Base-by-base conservation (phyloP, 2,113 vertebrate species). In the Takifugu bimaculatus region DNA sequence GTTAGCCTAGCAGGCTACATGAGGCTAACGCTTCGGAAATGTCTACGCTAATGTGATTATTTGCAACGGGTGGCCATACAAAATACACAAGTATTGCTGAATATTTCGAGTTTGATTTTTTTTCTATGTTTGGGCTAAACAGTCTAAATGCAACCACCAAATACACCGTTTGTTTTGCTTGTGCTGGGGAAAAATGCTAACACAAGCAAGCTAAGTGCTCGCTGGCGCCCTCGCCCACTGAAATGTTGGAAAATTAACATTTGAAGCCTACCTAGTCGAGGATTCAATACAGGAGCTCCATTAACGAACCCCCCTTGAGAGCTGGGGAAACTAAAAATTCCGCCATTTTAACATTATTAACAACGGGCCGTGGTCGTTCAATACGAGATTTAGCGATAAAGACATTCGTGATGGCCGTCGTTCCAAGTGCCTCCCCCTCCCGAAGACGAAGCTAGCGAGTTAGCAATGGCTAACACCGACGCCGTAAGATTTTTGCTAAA, bases 401-500 rank as follows among this genome's bases (percentile, higher is more conserved):
- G 78, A 78, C 71, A 53, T 70, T 66, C 83, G 85, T 83, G 84
- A 88, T 87, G 87, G 87, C 87, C 87, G 87, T 82, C 86, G 78
- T 54, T 54, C 42, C 35, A 27, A 79, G 62, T 28, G 68, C 74
- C 83, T 82, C 83, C 83, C 82, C 79, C 82, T 73, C 74, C 63
- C 74, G 59, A 75, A 13, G 59, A 65, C 32, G 14, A 63, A 61
- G 82, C 85, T 82, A 82, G 82, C 78, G 4, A 39, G 53, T 49
- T 72, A 81, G 74, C 73, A 26, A 7, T 1, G 61, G 70, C 78
- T 68, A 81, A 72, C 74, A 39, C 52, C 54, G 64, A 50, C 48
- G 48, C 48, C 20, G 48, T 26, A 13, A 50, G 25, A 20, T 50
- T 14, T 20, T 50, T 26, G 48, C n/a, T 20, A 50, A 50, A 50